These are phyloP conservation scores for Beris morrisii DNA, from an alignment of 2,888 invertebrate genomes.

Conservation along the genomic window DNA sequence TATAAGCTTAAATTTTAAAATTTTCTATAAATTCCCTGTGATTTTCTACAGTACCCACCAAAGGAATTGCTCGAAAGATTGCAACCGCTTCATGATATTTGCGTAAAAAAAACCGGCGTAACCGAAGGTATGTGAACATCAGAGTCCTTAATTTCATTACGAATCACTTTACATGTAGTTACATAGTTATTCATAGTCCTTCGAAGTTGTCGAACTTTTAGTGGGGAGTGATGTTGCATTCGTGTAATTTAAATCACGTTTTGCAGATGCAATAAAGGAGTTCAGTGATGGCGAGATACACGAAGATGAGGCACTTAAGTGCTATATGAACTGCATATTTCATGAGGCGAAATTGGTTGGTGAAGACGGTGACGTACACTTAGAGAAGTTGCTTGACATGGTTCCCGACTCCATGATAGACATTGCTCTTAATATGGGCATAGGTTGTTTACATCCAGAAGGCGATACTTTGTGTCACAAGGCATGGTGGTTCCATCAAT, in stretches of 20 bases:
- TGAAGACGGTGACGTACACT: constrained; percentile 54
- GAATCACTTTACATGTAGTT: no score
- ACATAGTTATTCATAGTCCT: no score
- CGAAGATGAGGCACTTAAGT: constrained; percentile 54
- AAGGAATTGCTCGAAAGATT: constrained; percentile 48
- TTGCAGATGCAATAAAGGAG: constrained; percentile 52
- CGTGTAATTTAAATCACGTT: no score
- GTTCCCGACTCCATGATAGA: constrained; percentile 49
- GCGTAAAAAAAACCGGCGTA: constrained; percentile 51
- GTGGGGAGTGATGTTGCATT: no score
- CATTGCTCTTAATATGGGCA: constrained; percentile 48
- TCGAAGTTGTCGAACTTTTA: no score
- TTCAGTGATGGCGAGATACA: constrained; percentile 56
- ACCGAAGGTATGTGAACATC: constrained; percentile 49
- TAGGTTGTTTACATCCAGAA: constrained; percentile 51
- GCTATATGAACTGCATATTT: constrained; percentile 56
- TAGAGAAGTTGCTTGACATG: constrained; percentile 48
- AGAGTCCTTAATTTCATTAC: neutral
- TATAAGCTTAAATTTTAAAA: neutral
- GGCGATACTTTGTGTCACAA: constrained; percentile 52
- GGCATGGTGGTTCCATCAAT: no score
- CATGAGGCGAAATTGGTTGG: constrained; percentile 53
- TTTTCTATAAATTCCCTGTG: no score
- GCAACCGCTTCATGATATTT: constrained; percentile 50
- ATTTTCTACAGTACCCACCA: constrained; percentile 49